Evolutionary conservation across 2,113 vertebrate genomes (phyloP).

Genomic region (Peromyscus californicus): DNA sequence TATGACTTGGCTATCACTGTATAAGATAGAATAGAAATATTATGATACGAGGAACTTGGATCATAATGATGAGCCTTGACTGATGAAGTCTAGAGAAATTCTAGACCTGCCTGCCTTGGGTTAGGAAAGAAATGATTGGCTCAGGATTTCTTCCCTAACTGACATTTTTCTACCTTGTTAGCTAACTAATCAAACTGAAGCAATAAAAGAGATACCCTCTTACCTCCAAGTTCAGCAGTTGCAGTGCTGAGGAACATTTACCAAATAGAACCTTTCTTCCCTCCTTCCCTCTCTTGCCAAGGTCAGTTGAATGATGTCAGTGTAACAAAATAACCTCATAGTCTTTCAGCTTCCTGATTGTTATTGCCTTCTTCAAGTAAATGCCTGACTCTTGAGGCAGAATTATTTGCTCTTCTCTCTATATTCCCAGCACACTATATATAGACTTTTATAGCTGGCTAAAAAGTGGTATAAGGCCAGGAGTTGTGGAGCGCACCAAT

Average conservation of each 20-base stretch:
- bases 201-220: neutral
- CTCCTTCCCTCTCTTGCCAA: neutral
- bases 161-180: neutral
- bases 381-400: neutral
- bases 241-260: neutral
- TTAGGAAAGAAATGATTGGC: neutral
- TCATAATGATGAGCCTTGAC: neutral
- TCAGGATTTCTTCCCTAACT: neutral
- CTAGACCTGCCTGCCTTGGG: neutral
- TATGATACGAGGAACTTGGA: neutral
- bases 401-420: neutral
- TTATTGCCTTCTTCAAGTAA: neutral
- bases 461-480: neutral
- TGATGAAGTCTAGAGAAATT: neutral
- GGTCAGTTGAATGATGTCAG: neutral
- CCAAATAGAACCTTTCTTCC: neutral
- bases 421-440: neutral
- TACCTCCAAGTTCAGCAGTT: neutral
- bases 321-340: neutral
- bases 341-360: neutral
- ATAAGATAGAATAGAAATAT: neutral
- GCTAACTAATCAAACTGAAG: neutral
- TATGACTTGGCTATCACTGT: neutral
- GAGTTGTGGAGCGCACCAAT: neutral
- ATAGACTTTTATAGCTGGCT: neutral